These are phyloP conservation scores for Myotis findleyi DNA, from an alignment of 2,797 vertebrate genomes.

Conservation along the genomic window DNA sequence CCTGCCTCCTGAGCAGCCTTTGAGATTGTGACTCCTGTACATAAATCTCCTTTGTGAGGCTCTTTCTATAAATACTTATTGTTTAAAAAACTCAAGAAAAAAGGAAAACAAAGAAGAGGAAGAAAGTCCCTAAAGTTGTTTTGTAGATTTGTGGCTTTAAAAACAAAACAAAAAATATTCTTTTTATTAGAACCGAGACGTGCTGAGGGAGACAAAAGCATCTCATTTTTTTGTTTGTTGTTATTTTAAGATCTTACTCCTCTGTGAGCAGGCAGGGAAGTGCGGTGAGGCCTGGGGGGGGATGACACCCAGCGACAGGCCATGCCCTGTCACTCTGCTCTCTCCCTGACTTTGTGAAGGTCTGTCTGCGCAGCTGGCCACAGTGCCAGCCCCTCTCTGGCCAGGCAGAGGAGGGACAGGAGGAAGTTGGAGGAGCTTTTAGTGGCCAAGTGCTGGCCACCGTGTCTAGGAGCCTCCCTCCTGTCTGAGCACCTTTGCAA, in stretches of 20 bases:
- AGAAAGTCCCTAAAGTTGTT: constrained; percentile 79
- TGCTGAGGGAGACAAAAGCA: constrained; percentile 68
- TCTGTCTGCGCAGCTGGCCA: neutral
- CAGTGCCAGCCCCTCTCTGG: neutral
- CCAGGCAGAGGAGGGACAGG: neutral
- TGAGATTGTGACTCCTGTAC: constrained; percentile 84
- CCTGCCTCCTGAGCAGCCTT: constrained; percentile 87
- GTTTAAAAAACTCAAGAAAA: constrained; percentile 79
- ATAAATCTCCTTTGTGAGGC: constrained; percentile 86
- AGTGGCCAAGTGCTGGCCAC: neutral
- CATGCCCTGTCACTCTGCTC: neutral
- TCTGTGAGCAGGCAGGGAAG: constrained; percentile 51
- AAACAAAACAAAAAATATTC: constrained; percentile 55
- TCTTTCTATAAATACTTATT: constrained; percentile 87
- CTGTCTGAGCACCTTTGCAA: constrained; percentile 7
- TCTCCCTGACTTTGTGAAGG: neutral
- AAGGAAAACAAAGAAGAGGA: constrained; percentile 47
- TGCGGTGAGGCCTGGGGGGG: neutral
- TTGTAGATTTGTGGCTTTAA: constrained; percentile 87
- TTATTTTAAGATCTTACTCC: constrained; percentile 14
- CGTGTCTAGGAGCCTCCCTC: neutral
- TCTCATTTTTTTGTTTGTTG: constrained; percentile 12
- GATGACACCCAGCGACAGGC: accelerated
- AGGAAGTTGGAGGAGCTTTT: neutral
- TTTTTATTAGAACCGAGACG: constrained; percentile 18